Conservation (phyloP, 2,113 vertebrate species). For the Arvicanthis niloticus region DNA sequence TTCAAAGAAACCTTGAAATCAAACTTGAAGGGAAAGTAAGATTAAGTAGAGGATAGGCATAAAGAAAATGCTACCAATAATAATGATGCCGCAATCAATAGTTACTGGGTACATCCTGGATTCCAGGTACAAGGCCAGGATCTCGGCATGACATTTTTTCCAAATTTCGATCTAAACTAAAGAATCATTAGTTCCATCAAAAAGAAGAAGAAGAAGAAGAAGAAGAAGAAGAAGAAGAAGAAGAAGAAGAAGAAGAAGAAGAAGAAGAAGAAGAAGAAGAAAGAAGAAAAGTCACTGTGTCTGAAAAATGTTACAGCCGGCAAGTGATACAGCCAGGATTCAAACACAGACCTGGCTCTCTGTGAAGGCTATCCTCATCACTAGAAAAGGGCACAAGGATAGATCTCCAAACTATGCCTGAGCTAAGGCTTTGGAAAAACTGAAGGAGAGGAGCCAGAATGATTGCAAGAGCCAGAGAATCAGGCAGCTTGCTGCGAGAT, state of each 20-base stretch:
- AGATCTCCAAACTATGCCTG: background rate
- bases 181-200: constrained; percentile 9
- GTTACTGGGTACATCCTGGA: background rate
- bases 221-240: too few species aligned
- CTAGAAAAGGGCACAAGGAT: background rate
- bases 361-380: background rate
- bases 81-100: background rate
- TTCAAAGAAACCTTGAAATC: constrained; percentile 4
- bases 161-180: background rate
- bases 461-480: background rate
- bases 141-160: background rate
- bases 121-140: background rate
- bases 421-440: background rate
- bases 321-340: background rate
- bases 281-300: background rate
- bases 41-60: background rate
- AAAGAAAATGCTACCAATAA: background rate
- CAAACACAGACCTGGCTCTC: background rate
- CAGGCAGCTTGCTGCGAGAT: background rate
- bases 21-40: background rate
- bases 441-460: background rate
- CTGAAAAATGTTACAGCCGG: background rate
- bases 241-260: too few species aligned
- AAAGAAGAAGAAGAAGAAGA: background rate
- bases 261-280: too few species aligned